Evolutionary conservation across 2,113 vertebrate genomes (phyloP).

Genomic region (Phocoena phocoena): DNA sequence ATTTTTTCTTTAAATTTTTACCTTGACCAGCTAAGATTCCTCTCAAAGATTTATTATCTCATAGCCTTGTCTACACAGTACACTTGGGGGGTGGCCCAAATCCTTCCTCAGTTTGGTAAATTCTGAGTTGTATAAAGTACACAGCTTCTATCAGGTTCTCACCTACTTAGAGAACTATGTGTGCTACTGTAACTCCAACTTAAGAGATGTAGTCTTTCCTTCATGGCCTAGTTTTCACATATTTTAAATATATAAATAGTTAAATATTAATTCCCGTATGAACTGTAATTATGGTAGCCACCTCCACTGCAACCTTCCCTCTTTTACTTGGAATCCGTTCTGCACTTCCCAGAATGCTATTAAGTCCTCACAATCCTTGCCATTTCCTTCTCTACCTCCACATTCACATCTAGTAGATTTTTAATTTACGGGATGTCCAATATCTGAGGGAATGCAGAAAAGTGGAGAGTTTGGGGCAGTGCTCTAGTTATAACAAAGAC

Average conservation of each 20-base stretch:
- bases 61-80: background rate
- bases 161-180: background rate
- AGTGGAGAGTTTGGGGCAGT: background rate
- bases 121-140: background rate
- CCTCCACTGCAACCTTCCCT: background rate
- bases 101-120: background rate
- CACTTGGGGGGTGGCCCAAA: background rate
- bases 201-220: background rate
- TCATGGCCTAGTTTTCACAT: background rate
- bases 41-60: background rate
- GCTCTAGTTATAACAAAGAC: background rate
- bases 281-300: background rate
- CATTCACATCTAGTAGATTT: background rate
- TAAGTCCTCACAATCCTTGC: background rate
- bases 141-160: background rate
- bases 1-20: background rate
- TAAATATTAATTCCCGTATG: background rate
- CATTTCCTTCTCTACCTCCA: background rate
- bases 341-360: background rate
- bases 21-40: background rate
- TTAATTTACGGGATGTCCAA: fast-evolving
- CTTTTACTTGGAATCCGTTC: background rate
- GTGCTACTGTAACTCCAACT: background rate
- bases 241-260: background rate
- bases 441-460: background rate